Conservation (phyloP, 2,113 vertebrate species). For the Stictonetta naevosa region DNA sequence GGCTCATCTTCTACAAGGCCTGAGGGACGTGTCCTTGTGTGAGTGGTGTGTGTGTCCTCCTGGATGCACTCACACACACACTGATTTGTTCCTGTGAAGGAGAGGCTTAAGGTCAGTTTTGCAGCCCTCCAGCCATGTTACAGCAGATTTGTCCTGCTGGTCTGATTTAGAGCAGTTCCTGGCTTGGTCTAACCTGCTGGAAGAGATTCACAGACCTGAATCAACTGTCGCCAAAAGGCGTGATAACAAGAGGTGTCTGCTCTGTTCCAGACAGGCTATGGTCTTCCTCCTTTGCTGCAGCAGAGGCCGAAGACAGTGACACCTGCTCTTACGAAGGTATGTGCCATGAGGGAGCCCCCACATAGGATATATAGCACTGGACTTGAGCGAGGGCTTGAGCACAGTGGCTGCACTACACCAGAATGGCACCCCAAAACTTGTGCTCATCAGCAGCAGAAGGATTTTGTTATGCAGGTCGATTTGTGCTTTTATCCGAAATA, state of each 20-base stretch:
- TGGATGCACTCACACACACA: background rate
- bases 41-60: background rate
- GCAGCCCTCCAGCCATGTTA: background rate
- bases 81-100: background rate
- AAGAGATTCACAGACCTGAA: accelerated
- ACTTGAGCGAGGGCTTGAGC: accelerated
- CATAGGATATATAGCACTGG: accelerated
- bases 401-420: no score
- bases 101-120: background rate
- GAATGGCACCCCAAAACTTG: background rate
- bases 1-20: background rate
- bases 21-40: background rate
- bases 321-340: accelerated
- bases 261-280: background rate
- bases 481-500: background rate
- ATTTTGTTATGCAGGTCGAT: background rate
- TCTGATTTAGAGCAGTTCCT: background rate
- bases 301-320: background rate
- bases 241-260: background rate
- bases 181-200: background rate
- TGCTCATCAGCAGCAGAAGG: accelerated
- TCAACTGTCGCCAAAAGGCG: accelerated
- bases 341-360: background rate
- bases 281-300: background rate
- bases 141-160: background rate